A percentile compares a stretch with the other conserved stretches of the same genome.
These are phyloP conservation scores for Echeneis naucrates DNA, from an alignment of 2,797 vertebrate genomes.

Conservation along the genomic window DNA sequence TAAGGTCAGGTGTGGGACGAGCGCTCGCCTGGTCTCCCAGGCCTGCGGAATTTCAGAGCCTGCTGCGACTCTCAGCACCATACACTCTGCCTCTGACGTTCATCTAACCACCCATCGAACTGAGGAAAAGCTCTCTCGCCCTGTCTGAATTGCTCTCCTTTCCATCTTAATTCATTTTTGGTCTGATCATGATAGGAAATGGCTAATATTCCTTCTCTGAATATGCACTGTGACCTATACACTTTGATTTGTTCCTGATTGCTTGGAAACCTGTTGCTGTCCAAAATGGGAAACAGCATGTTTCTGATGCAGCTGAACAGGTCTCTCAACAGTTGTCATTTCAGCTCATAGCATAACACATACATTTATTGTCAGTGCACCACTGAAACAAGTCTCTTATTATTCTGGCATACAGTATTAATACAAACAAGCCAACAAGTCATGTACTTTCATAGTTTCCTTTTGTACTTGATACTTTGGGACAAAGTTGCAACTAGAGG, in stretches of 20 bases:
- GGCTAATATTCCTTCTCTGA: slow-evolving; percentile 7
- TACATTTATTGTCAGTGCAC: slow-evolving; percentile 20
- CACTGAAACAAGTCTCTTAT: not conserved
- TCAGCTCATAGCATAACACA: not conserved
- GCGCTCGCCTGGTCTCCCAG: slow-evolving; percentile 40
- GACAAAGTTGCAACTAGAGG: not conserved
- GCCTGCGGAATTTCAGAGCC: slow-evolving; percentile 75
- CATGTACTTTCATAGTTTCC: slow-evolving; percentile 12
- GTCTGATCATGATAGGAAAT: slow-evolving; percentile 24
- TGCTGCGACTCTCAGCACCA: slow-evolving; percentile 62
- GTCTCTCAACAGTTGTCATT: not conserved
- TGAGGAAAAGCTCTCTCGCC: slow-evolving; percentile 23
- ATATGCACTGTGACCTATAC: slow-evolving; percentile 24
- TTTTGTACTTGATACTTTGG: not conserved
- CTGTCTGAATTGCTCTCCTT: slow-evolving; percentile 21
- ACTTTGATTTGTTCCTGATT: slow-evolving; percentile 1
- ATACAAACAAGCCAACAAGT: not conserved
- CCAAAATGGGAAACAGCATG: not conserved
- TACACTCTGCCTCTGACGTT: slow-evolving; percentile 64
- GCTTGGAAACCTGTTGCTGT: slow-evolving; percentile 8
- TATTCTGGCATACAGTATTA: not conserved
- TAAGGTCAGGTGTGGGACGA: slow-evolving; percentile 60
- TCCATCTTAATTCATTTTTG: slow-evolving; percentile 33
- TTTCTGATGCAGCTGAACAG: slow-evolving; percentile 8
- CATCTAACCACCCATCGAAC: slow-evolving; percentile 64